Percentiles rank a stretch among this genome's conserved stretches.
These are phyloP conservation scores for Yponomeuta cagnagella DNA, from an alignment of 2,888 invertebrate genomes.

Conservation along the genomic window DNA sequence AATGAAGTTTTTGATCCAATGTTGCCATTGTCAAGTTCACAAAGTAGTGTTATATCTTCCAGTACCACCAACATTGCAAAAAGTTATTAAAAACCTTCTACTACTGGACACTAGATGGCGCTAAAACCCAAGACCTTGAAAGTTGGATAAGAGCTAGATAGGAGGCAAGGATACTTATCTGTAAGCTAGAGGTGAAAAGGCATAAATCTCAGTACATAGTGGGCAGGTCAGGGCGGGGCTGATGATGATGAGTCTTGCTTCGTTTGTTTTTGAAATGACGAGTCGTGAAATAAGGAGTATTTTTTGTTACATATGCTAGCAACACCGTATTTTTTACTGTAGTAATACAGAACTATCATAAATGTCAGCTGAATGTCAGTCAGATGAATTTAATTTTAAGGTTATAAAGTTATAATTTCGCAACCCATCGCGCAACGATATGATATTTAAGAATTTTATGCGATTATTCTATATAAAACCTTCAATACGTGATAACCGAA, in stretches of 20 bases:
- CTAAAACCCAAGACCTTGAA: neutral
- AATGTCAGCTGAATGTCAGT: constrained; percentile 16
- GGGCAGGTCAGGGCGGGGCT: too few species aligned
- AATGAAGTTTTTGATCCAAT: neutral
- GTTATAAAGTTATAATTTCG: constrained; percentile 61
- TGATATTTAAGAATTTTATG: constrained; percentile 49
- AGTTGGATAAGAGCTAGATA: too few species aligned
- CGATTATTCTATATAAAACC: constrained; percentile 37
- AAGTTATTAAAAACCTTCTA: neutral
- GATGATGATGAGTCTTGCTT: too few species aligned
- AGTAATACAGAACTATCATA: too few species aligned
- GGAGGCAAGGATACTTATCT: too few species aligned
- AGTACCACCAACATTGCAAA: neutral
- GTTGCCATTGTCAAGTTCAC: neutral
- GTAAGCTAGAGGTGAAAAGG: too few species aligned
- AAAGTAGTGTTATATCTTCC: too few species aligned
- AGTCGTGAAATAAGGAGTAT: too few species aligned
- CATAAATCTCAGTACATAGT: too few species aligned
- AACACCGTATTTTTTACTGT: neutral
- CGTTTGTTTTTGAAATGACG: too few species aligned
- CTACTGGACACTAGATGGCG: neutral
- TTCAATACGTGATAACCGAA: constrained; percentile 17
- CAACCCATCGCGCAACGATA: constrained; percentile 32
- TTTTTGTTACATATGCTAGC: neutral
- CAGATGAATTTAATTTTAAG: constrained; percentile 29